Conservation (phyloP, 2,888 invertebrate genomes). For the Eudasyphora cyanicolor region DNA sequence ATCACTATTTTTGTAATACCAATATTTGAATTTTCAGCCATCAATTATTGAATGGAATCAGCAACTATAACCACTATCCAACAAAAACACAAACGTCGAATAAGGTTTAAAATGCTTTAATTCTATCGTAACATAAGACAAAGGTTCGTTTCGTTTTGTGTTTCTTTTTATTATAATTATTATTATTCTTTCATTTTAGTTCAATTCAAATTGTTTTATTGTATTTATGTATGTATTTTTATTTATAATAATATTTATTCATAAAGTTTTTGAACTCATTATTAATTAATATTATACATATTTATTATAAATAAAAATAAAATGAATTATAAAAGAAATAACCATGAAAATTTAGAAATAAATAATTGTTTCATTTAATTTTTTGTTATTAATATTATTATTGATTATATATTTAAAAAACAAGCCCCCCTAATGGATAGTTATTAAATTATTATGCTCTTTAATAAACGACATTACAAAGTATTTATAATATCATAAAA, state of each 20-base stretch:
- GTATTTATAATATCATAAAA: slow-evolving; percentile 45
- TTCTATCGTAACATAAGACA: slow-evolving; percentile 2
- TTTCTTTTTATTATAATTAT: slow-evolving; percentile 50
- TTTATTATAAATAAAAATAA: slow-evolving; percentile 36
- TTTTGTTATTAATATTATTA: slow-evolving; percentile 6
- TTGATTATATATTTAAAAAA: neutral
- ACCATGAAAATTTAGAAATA: slow-evolving; percentile 24
- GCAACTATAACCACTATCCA: slow-evolving; percentile 17
- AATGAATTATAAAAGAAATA: slow-evolving; percentile 30
- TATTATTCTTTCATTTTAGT: slow-evolving; percentile 51
- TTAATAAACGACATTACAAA: slow-evolving; percentile 28
- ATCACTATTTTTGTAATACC: slow-evolving; percentile 49
- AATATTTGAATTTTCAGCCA: slow-evolving; percentile 36
- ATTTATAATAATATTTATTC: slow-evolving; percentile 25
- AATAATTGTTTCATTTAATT: slow-evolving; percentile 24
- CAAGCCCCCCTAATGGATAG: neutral
- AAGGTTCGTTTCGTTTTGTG: slow-evolving; percentile 21
- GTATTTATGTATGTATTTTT: slow-evolving; percentile 50
- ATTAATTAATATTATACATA: slow-evolving; percentile 5
- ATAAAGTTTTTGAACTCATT: slow-evolving; percentile 14
- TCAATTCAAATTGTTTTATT: slow-evolving; percentile 46
- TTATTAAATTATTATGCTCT: slow-evolving; percentile 29
- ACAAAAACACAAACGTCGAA: slow-evolving; percentile 15
- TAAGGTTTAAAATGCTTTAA: slow-evolving; percentile 33
- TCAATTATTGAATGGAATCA: slow-evolving; percentile 9